These are phyloP conservation scores for Isotomurus palustris DNA, from an alignment of 2,888 invertebrate species.

Conservation along the genomic window DNA sequence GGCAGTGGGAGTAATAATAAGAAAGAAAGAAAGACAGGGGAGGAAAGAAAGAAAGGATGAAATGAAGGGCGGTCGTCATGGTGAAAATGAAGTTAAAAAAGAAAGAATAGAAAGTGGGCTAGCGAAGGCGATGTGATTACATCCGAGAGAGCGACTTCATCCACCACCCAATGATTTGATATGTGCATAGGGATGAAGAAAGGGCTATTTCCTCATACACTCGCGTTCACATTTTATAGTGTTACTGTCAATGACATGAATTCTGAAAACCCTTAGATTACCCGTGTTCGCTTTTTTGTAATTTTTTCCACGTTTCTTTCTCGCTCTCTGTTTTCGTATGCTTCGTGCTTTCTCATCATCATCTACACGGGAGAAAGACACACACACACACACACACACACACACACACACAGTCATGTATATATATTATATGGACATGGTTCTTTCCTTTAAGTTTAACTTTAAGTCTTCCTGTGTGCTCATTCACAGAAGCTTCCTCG, in stretches of 20 bases:
- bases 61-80: conserved; percentile 11
- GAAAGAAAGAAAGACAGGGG: not conserved
- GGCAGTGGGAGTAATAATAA: no score
- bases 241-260: conserved; percentile 47
- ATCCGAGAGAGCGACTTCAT: conserved; percentile 1
- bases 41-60: conserved; percentile 4
- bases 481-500: no score
- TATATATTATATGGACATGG: not conserved
- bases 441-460: no score
- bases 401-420: not conserved
- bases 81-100: conserved; percentile 3
- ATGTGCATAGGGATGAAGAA: conserved; percentile 11
- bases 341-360: conserved; percentile 23
- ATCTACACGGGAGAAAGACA: conserved; percentile 8
- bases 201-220: conserved; percentile 10
- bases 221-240: conserved; percentile 45
- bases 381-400: not conserved
- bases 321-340: conserved; percentile 40
- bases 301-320: conserved; percentile 44
- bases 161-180: not conserved
- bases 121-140: conserved; percentile 6
- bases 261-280: conserved; percentile 47
- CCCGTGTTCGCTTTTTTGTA: conserved; percentile 41
- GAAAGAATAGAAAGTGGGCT: conserved; percentile 3
- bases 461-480: no score